Evolutionary conservation across 1,140 invertebrate genomes (phyloP).

Genomic region (Drosophila repletoides): DNA sequence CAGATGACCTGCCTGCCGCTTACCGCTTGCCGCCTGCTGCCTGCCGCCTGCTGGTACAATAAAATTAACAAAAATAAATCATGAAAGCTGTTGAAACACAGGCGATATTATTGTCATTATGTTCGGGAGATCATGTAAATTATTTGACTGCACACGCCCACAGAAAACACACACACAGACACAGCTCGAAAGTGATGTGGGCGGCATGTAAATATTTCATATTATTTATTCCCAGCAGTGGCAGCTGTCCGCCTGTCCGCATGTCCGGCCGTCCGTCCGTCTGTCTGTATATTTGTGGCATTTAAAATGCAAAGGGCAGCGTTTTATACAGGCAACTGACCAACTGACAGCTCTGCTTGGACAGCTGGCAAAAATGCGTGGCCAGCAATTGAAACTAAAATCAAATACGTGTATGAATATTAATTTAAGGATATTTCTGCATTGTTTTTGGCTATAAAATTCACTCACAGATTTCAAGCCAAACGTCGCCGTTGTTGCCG

Average conservation of each 20-base stretch:
- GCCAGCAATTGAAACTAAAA: constrained; percentile 34
- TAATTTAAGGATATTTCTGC: constrained; percentile 6
- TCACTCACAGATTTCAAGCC: constrained; percentile 2
- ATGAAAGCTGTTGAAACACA: constrained; percentile 43
- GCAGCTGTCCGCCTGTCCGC: neutral
- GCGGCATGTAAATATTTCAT: constrained; percentile 62
- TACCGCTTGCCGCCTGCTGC: no score
- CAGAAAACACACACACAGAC: neutral
- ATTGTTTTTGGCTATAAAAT: neutral
- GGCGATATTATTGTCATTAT: constrained; percentile 49
- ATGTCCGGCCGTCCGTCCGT: constrained; percentile 28
- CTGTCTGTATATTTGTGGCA: constrained; percentile 45
- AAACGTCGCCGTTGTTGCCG: no score
- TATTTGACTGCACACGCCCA: constrained; percentile 2
- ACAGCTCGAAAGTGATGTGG: no score
- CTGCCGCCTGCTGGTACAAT: neutral
- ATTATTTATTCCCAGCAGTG: constrained; percentile 61
- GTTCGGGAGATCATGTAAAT: constrained; percentile 31
- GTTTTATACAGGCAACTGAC: constrained; percentile 56
- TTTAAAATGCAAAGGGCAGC: constrained; percentile 72
- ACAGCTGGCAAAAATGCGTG: constrained; percentile 49
- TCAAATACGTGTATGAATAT: constrained; percentile 27
- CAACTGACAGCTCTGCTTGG: constrained; percentile 52
- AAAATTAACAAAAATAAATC: constrained; percentile 14
- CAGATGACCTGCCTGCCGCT: no score